phyloP scores from a whole-genome alignment of 2,113 vertebrate genomes.

The Tragulus kanchil region DNA sequence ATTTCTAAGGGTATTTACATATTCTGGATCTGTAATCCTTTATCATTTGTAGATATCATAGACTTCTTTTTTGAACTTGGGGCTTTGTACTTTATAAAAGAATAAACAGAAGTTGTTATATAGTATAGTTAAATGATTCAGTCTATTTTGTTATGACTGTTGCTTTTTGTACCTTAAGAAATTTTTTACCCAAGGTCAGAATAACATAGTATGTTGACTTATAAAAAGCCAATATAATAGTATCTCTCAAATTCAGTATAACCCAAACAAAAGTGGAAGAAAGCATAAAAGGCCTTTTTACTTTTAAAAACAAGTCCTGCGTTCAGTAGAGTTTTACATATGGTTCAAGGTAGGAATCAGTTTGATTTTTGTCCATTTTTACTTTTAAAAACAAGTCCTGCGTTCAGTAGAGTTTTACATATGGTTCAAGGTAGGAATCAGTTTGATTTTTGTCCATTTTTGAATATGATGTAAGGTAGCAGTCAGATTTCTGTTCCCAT shows the following conservation, averaged over 20 bases:
- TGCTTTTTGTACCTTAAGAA: neutral
- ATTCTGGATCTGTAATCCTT: neutral
- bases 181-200: neutral
- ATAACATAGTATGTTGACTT: neutral
- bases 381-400: neutral
- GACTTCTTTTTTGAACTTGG: slow-evolving; percentile 23
- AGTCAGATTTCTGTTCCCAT: neutral
- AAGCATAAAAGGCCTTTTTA: neutral
- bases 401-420: neutral
- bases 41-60: neutral
- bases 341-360: neutral
- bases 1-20: slow-evolving; percentile 26
- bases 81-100: neutral
- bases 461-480: neutral
- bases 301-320: neutral
- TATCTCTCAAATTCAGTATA: neutral
- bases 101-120: neutral
- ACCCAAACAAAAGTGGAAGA: neutral
- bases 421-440: neutral
- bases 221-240: neutral
- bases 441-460: neutral
- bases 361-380: slow-evolving; percentile 27
- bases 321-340: neutral
- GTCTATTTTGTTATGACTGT: neutral
- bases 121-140: neutral